Evolutionary conservation across 2,797 vertebrate species (phyloP).

Genomic region (Ambastaia sidthimunki): DNA sequence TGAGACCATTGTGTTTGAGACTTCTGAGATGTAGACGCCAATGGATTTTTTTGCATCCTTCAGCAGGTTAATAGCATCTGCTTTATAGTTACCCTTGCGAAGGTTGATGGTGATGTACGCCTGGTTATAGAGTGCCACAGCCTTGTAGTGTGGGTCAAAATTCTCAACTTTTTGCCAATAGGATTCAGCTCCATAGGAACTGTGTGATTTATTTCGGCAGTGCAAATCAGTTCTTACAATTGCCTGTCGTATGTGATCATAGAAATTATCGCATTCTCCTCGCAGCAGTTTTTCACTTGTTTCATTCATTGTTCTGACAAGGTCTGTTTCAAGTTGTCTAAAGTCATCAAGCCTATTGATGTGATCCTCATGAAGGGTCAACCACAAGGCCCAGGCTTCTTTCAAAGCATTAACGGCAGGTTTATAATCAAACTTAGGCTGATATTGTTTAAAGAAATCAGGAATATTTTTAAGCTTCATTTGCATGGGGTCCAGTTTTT

Average conservation of each 20-base stretch:
- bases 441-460: neutral
- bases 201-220: constrained; percentile 11
- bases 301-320: constrained; percentile 6
- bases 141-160: constrained; percentile 49
- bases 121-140: constrained; percentile 60
- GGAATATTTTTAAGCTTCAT: neutral
- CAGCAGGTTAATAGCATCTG: constrained; percentile 42
- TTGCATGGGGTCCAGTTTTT: constrained; percentile 11
- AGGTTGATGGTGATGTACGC: constrained; percentile 59
- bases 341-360: constrained; percentile 49
- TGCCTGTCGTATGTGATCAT: constrained; percentile 56
- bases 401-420: constrained; percentile 58
- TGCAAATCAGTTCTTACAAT: constrained; percentile 53
- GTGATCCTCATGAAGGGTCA: constrained; percentile 53
- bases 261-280: constrained; percentile 49
- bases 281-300: constrained; percentile 17
- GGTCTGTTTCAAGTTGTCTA: constrained; percentile 34
- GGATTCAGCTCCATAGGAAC: constrained; percentile 47
- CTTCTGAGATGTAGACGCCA: constrained; percentile 48
- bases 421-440: constrained; percentile 51
- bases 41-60: constrained; percentile 18
- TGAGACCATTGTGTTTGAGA: constrained; percentile 49
- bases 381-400: constrained; percentile 61
- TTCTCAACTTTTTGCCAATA: constrained; percentile 49
- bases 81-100: constrained; percentile 31